Percentiles rank a stretch among this genome's conserved stretches.
These are phyloP conservation scores for Heliconius ismenius DNA, from an alignment of 2,888 invertebrate genomes.

Conservation along the genomic window DNA sequence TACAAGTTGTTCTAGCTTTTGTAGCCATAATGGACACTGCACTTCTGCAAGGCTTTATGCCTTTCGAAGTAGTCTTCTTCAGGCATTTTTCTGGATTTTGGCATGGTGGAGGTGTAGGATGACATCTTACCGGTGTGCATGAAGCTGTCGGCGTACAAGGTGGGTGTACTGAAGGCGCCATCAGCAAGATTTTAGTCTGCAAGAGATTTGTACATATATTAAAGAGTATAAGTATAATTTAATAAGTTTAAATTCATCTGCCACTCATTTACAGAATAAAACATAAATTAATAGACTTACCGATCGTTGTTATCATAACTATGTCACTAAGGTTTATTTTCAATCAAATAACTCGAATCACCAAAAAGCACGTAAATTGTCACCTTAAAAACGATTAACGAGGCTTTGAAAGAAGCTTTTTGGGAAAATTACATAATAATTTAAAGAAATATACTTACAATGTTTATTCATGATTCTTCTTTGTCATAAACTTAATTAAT, in stretches of 20 bases:
- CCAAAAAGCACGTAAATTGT: conserved; percentile 5
- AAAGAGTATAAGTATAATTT: conserved; percentile 40
- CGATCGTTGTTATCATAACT: conserved; percentile 36
- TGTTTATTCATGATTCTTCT: conserved; percentile 60
- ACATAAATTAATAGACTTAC: conserved; percentile 46
- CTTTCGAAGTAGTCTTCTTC: conserved; percentile 58
- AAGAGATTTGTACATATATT: conserved; percentile 45
- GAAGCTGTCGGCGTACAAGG: conserved; percentile 71
- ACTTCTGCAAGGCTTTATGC: conserved; percentile 63
- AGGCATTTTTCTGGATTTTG: conserved; percentile 67
- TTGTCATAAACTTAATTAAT: conserved; percentile 56
- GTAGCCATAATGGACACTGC: conserved; percentile 71
- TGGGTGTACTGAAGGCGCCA: conserved; percentile 68
- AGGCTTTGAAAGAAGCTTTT: conserved; percentile 21
- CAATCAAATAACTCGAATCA: background rate
- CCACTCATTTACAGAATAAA: conserved; percentile 41
- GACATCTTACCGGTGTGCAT: conserved; percentile 67
- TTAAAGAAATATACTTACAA: conserved; percentile 61
- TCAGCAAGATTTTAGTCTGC: conserved; percentile 53
- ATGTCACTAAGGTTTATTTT: conserved; percentile 18
- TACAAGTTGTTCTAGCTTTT: conserved; percentile 59
- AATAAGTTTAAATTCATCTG: conserved; percentile 48
- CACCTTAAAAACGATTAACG: conserved; percentile 18
- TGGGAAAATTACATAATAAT: conserved; percentile 23
- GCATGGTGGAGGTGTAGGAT: conserved; percentile 69